Base-by-base conservation (phyloP, 1,140 invertebrate genomes). In the Heliconius eleuchia region DNA sequence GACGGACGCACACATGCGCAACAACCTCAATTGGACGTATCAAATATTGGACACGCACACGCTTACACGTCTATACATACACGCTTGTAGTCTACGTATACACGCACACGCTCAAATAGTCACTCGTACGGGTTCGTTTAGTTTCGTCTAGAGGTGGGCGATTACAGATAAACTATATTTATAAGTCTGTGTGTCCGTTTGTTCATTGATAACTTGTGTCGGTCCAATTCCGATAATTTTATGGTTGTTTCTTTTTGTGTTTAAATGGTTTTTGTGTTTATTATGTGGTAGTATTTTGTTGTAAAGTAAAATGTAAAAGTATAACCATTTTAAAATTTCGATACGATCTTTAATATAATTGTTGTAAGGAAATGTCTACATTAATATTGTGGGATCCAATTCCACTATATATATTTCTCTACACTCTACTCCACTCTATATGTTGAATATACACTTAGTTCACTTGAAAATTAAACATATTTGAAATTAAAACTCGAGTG, bases 11-110 rank as follows among this genome's bases (percentile, higher is more conserved):
- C 85, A 87, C 84, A 60, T 52, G 74, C 85, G 83, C 84, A 78
- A 88, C 90, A 92, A 90, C 91, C 91, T 90, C 90, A 89, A 91
- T 89, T 84, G 84, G 81, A 87, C 85, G 84, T 84, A 83, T 85
- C 83, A 85, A 85, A 87, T 78, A 79, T 84, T 81, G 80, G 37
- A 76, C 78, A 75, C 60, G 50, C 81, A 82, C 83, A 84, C 74
- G 46, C 52, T 50, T 16, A 66, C 85, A 30, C 27, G 23, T 30
- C 27, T 66, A 9, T 66, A 30, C 60, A 13, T 60, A 60, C 27
- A 82, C 57, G 60, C 73, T 83, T 85, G 85, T 84, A 3, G 3
- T 66, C 60, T 66, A 66, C 60, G 27, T 66, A 66, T 66, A 83
- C 50, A 72, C 73, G 55, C 77, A 77, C 71, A 73, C 74, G 30